These are phyloP conservation scores for Agrilus biguttatus DNA, from an alignment of 2,888 invertebrate species.

Conservation along the genomic window DNA sequence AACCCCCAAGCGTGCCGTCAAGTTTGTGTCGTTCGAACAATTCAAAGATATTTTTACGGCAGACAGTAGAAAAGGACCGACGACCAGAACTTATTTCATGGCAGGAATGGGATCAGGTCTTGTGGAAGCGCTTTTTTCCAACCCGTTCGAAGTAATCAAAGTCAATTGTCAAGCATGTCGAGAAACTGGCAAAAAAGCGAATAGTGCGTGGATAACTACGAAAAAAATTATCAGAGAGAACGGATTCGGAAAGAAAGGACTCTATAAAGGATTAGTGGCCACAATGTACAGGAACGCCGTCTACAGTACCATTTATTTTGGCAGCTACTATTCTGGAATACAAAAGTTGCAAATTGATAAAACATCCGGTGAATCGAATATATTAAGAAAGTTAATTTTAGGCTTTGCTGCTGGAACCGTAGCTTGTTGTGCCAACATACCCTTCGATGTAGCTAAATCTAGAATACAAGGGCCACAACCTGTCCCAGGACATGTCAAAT, in stretches of 20 bases:
- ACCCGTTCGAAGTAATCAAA: slow-evolving; percentile 53
- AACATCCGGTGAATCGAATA: no score
- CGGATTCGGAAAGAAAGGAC: slow-evolving; percentile 33
- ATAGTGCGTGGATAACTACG: slow-evolving; percentile 39
- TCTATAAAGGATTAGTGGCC: slow-evolving; percentile 44
- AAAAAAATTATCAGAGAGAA: slow-evolving; percentile 35
- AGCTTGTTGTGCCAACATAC: slow-evolving; percentile 42
- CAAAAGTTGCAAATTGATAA: background rate
- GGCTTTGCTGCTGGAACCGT: no score
- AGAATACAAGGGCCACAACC: slow-evolving; percentile 49
- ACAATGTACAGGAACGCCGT: slow-evolving; percentile 46
- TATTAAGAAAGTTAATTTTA: no score
- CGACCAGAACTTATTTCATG: no score
- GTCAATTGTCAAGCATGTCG: slow-evolving; percentile 36
- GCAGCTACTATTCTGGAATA: slow-evolving; percentile 47
- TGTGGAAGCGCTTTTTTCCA: slow-evolving; percentile 41
- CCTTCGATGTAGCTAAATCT: slow-evolving; percentile 53
- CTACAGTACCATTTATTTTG: slow-evolving; percentile 51
- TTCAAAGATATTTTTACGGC: slow-evolving; percentile 32
- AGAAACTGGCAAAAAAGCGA: slow-evolving; percentile 27
- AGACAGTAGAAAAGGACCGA: no score
- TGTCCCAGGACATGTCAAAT: slow-evolving; percentile 27
- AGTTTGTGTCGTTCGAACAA: slow-evolving; percentile 52
- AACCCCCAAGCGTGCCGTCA: slow-evolving; percentile 50
- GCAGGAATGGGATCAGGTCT: no score